These are phyloP conservation scores for Corydoras maculifer DNA, from an alignment of 2,113 vertebrate species.

Conservation along the genomic window DNA sequence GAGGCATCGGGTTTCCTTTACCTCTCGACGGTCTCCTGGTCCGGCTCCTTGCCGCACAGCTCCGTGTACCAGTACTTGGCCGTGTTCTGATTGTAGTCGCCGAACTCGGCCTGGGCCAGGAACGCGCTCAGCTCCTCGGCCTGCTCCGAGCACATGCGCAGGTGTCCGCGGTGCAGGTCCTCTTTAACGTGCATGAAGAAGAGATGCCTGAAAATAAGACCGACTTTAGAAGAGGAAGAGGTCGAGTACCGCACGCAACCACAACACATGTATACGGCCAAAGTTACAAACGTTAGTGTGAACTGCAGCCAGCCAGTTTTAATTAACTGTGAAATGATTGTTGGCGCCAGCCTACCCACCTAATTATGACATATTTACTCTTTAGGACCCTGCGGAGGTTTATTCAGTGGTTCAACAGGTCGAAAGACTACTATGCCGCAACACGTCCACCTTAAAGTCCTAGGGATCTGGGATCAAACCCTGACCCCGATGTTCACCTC, in stretches of 20 bases:
- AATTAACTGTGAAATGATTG: too few species aligned
- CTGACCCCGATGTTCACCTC: too few species aligned
- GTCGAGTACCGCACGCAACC: constrained; percentile 1
- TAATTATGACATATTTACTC: too few species aligned
- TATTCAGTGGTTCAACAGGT: too few species aligned
- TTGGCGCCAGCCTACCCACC: too few species aligned
- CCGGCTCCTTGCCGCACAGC: constrained; percentile 80
- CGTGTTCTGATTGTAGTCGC: constrained; percentile 96
- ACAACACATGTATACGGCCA: background rate
- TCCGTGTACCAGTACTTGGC: constrained; percentile 89
- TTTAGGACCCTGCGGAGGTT: too few species aligned
- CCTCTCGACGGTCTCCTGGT: constrained; percentile 60
- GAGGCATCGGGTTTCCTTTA: constrained; percentile 25
- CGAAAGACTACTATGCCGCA: too few species aligned
- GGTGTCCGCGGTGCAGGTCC: constrained; percentile 85
- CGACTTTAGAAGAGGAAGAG: constrained; percentile 6
- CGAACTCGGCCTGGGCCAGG: constrained; percentile 89
- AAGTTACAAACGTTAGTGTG: background rate
- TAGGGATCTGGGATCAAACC: too few species aligned
- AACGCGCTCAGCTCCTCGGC: constrained; percentile 86
- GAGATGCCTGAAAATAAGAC: constrained; percentile 69
- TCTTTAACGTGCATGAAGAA: constrained; percentile 95
- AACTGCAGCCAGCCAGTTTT: too few species aligned
- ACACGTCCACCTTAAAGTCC: too few species aligned
- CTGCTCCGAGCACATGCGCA: constrained; percentile 83